Conservation (phyloP, 2,113 vertebrate genomes). For the Parus major region DNA sequence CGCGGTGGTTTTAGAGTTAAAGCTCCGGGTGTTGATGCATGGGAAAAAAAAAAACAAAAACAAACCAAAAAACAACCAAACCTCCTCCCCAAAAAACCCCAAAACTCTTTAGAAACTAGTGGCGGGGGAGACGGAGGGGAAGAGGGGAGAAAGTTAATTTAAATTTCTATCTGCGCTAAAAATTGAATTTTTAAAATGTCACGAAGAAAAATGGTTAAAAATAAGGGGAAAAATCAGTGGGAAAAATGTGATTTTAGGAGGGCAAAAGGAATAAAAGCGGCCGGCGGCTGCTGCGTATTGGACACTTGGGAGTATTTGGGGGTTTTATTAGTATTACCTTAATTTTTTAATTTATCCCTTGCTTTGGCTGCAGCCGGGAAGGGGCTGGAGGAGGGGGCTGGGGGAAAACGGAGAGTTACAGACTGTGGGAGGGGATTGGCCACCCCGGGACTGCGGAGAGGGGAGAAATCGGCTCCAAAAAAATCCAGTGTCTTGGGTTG, state of each 20-base stretch:
- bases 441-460: background rate
- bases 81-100: no score
- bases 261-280: background rate
- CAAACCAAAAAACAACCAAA: background rate
- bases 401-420: no score
- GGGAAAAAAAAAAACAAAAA: background rate
- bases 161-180: background rate
- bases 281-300: accelerated
- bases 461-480: background rate
- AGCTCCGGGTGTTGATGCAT: background rate
- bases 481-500: accelerated
- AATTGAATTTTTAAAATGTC: background rate
- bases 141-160: background rate
- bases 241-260: background rate
- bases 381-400: background rate
- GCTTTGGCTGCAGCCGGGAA: background rate
- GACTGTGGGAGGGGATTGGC: background rate
- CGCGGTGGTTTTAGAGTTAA: background rate
- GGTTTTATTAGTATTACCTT: background rate
- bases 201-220: background rate
- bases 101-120: background rate
- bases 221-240: accelerated
- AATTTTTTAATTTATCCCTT: background rate
- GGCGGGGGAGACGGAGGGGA: accelerated
- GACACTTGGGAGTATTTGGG: background rate